phyloP scores from a whole-genome alignment of 2,113 vertebrate genomes.

The Coreoperca whiteheadi region DNA sequence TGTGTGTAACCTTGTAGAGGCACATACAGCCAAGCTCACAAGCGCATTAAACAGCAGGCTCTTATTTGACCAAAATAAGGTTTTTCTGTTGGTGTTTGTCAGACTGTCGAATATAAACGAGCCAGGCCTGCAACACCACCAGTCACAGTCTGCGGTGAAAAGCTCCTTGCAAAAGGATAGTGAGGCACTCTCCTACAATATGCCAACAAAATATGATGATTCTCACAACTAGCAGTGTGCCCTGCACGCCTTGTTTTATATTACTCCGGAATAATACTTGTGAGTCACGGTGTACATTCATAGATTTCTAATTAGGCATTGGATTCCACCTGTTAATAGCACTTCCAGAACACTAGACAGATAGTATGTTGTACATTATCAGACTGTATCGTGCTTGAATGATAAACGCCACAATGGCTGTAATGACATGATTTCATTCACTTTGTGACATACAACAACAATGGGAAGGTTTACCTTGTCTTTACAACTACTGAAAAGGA shows the following conservation, averaged over 20 bases:
- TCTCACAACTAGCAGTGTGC: neutral
- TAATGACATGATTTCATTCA: neutral
- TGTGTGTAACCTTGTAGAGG: neutral
- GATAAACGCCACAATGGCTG: too few species aligned
- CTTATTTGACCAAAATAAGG: neutral
- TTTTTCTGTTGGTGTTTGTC: neutral
- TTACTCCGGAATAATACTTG: constrained; percentile 2
- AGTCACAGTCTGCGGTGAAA: neutral
- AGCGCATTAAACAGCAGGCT: neutral
- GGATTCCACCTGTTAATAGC: neutral
- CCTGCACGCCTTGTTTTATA: neutral
- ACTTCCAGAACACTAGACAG: neutral
- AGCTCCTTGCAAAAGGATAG: neutral
- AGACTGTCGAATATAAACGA: neutral
- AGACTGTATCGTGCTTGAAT: too few species aligned
- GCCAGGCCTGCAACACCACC: neutral
- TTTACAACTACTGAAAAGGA: too few species aligned
- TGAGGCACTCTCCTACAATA: neutral
- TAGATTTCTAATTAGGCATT: neutral
- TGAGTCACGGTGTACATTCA: neutral
- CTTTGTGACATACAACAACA: neutral
- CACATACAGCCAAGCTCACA: neutral
- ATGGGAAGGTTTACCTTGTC: too few species aligned
- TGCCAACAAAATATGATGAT: neutral
- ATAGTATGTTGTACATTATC: too few species aligned